Conservation (phyloP, 2,113 vertebrate genomes). For the Mus pahari region DNA sequence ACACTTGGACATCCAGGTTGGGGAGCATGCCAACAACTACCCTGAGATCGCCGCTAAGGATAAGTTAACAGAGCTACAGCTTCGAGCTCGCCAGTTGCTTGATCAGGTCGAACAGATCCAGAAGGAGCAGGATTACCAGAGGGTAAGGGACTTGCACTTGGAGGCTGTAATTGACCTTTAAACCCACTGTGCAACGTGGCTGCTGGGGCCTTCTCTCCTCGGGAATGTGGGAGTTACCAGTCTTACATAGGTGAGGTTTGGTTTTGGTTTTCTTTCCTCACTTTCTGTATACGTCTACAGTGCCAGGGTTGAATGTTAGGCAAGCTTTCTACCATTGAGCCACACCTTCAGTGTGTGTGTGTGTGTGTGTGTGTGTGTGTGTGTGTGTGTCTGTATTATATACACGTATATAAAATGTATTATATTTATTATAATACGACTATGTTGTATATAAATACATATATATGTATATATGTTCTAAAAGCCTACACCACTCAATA, state of each 20-base stretch:
- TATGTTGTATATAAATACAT: not conserved
- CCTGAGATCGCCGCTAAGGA: constrained; percentile 97
- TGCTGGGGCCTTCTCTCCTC: not conserved
- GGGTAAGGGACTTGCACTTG: constrained; percentile 87
- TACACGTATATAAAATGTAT: not conserved
- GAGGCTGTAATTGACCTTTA: constrained; percentile 51
- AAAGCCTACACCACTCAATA: not conserved
- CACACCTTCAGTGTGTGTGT: not conserved
- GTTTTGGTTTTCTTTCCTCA: not conserved
- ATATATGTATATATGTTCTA: not conserved
- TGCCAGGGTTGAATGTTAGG: not conserved
- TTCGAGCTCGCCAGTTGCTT: constrained; percentile 93
- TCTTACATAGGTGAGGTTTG: not conserved
- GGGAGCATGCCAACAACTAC: constrained; percentile 97
- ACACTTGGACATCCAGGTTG: constrained; percentile 96
- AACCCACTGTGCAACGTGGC: not conserved
- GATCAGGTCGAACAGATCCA: constrained; percentile 98
- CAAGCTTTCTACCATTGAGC: not conserved
- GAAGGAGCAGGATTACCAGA: constrained; percentile 97
- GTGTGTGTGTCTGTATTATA: no score
- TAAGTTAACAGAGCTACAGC: constrained; percentile 95
- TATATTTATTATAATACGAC: not conserved
- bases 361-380: no score
- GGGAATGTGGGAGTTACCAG: not conserved
- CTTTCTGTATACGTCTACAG: not conserved